Percentiles rank a stretch among this genome's conserved stretches.
phyloP scores from a whole-genome alignment of 2,797 vertebrate genomes.

The Erpetoichthys calabaricus region DNA sequence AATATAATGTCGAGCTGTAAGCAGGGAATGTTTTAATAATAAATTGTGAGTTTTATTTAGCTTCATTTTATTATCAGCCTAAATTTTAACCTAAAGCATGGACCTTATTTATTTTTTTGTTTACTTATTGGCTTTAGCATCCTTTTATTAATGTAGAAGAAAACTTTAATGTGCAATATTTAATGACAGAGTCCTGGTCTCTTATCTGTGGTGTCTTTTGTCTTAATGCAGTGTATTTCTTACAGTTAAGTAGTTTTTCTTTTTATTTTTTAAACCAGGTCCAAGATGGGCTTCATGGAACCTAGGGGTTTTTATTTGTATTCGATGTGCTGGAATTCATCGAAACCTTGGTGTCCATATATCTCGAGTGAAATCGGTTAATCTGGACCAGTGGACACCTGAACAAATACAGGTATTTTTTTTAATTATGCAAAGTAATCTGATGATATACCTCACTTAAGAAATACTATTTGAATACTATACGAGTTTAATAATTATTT shows the following conservation, averaged over 20 bases:
- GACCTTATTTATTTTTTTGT: too few relatives aligned
- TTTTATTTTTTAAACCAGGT: slow-evolving; percentile 40
- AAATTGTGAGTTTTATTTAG: too few relatives aligned
- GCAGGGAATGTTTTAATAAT: too few relatives aligned
- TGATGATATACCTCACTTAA: slow-evolving; percentile 1
- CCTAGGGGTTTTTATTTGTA: slow-evolving; percentile 95
- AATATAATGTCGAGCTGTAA: too few relatives aligned
- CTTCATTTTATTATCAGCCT: too few relatives aligned
- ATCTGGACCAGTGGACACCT: slow-evolving; percentile 93
- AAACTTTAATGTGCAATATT: too few relatives aligned
- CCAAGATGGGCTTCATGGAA: slow-evolving; percentile 99
- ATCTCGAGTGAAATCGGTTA: slow-evolving; percentile 96
- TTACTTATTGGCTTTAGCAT: background rate
- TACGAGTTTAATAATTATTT: too few relatives aligned
- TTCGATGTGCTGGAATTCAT: slow-evolving; percentile 95
- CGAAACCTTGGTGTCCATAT: slow-evolving; percentile 96
- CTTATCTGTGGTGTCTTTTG: background rate
- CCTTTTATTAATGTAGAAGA: background rate
- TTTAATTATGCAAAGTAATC: background rate
- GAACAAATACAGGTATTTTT: slow-evolving; percentile 85
- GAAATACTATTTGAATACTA: background rate
- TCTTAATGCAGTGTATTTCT: background rate
- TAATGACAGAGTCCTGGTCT: too few relatives aligned
- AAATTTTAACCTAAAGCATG: too few relatives aligned
- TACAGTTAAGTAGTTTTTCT: too few relatives aligned